Conservation (phyloP, 2,888 invertebrate genomes). For the Pammene fasciana region DNA sequence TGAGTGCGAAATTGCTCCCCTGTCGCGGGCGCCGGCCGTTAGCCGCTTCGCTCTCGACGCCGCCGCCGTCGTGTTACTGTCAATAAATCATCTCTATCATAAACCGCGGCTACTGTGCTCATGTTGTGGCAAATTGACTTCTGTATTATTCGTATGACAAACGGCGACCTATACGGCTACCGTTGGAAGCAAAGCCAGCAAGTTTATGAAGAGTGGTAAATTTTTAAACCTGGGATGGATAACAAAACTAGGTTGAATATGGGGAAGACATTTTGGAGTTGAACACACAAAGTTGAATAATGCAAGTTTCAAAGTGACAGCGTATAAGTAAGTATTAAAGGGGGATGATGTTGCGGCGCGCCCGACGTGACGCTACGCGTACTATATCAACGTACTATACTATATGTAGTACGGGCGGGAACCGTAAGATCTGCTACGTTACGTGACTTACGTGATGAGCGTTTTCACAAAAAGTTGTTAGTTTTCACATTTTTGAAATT, state of each 20-base stretch:
- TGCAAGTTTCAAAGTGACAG: too few relatives aligned
- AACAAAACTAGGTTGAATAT: too few relatives aligned
- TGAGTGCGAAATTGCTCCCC: conserved; percentile 62
- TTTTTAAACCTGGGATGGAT: too few relatives aligned
- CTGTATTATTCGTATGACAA: conserved; percentile 25
- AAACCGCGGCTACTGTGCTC: conserved; percentile 45
- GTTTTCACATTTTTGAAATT: too few relatives aligned
- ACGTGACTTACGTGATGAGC: too few relatives aligned
- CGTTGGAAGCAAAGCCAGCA: neutral
- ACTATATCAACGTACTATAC: neutral
- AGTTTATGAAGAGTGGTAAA: neutral
- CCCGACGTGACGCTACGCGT: neutral
- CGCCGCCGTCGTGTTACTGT: conserved; percentile 58
- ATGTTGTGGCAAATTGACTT: conserved; percentile 37
- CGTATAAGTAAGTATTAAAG: too few relatives aligned
- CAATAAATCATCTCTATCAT: conserved; percentile 64
- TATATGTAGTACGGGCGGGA: too few relatives aligned
- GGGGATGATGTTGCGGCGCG: neutral
- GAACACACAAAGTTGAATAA: too few relatives aligned
- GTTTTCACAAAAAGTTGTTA: too few relatives aligned
- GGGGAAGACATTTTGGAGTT: too few relatives aligned
- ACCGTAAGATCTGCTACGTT: too few relatives aligned
- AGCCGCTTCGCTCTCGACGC: conserved; percentile 36
- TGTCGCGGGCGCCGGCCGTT: conserved; percentile 53
- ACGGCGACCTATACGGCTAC: neutral